Conservation (phyloP, 2,113 vertebrate genomes). For the Ceratotherium simum region DNA sequence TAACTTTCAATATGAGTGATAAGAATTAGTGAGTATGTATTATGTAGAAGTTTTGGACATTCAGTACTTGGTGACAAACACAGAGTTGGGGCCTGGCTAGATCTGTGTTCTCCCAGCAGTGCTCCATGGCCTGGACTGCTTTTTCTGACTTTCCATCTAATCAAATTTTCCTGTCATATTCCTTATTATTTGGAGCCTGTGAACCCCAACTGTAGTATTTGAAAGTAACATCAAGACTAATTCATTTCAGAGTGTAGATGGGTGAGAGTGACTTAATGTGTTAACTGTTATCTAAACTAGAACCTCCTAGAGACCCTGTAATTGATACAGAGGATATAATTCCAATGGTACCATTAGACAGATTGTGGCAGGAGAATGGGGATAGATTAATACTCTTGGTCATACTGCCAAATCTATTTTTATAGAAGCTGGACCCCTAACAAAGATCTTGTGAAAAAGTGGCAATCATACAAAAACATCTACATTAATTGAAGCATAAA, state of each 20-base stretch:
- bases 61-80: not conserved
- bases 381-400: not conserved
- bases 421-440: not conserved
- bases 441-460: not conserved
- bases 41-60: not conserved
- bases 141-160: not conserved
- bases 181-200: not conserved
- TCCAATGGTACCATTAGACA: not conserved
- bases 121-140: not conserved
- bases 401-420: not conserved
- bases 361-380: not conserved
- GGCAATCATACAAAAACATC: not conserved
- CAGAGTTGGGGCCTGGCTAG: not conserved
- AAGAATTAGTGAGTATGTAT: not conserved
- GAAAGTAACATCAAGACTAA: not conserved
- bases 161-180: not conserved
- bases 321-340: not conserved
- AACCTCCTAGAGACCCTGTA: not conserved
- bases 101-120: not conserved
- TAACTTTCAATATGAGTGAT: not conserved
- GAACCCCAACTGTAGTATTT: not conserved
- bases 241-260: not conserved
- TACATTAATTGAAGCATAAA: not conserved
- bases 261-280: not conserved
- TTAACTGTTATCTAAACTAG: constrained; percentile 22